Evolutionary conservation across 2,113 vertebrate genomes (phyloP), one percentile per base, ranked within the genome.

Genomic region (Electrona antarctica): DNA sequence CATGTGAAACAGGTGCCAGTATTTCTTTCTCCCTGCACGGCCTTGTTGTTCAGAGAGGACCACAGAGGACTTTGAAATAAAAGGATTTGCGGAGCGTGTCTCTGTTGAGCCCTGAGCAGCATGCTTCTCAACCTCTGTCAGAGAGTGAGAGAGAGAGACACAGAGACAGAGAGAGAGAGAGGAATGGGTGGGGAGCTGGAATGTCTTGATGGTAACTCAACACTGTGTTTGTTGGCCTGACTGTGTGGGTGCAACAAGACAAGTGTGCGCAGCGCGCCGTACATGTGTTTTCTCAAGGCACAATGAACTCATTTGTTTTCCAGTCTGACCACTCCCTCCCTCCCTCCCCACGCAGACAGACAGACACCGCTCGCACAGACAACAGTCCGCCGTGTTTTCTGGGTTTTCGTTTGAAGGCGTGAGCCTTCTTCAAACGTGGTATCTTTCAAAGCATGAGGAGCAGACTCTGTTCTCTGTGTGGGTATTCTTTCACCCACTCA

Each of bases 251-350:
- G 80, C 84, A 21, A 21, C 21, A 21, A 21, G 21, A 21, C 21
- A 80, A 81, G 77, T 85, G 85, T 88, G 88, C 85, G 21, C 21
- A 21, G 21, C 21, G 21, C 21, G 21, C 21, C 21, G 75, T 75
- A 78, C 81, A 75, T 81, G 80, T 86, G 81, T 79, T 83, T 71
- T 76, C 76, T 76, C 67, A 77, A 60, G 74, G 66, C 74, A 90
- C 86, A 91, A 90, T 58, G 84, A 79, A 56, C 64, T 79, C 78
- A 67, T 79, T 88, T 92, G 87, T 92, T 84, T 79, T 72, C 77
- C 28, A n/a, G 67, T 33, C 15, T 49, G 33, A 76, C 58, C 66
- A 70, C 74, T 60, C 52, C 50, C 80, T 65, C 52, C 73, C 74
- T 59, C 52, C 50, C 80, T 65, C 52, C 28, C 7, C 48, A 58